These are phyloP conservation scores for Neosalanx taihuensis DNA, from an alignment of 2,797 vertebrate genomes.

Conservation along the genomic window DNA sequence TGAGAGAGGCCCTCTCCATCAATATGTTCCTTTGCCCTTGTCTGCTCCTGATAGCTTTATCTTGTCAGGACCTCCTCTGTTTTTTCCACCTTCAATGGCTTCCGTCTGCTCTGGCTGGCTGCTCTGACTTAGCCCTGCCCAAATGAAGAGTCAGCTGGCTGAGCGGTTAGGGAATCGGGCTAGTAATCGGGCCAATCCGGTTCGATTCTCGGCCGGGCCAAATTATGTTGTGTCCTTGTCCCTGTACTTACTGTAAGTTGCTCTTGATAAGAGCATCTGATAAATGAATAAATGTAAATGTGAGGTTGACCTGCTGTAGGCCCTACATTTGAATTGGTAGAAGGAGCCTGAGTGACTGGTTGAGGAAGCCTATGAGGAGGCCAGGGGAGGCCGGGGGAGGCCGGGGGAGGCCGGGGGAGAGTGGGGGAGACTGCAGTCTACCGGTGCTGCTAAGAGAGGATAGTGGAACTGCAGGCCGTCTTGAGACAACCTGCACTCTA, in stretches of 20 bases:
- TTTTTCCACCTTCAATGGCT: conserved; percentile 73
- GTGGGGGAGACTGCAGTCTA: conserved; percentile 32
- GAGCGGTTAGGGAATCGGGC: no score
- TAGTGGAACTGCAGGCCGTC: conserved; percentile 45
- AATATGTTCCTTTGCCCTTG: conserved; percentile 79
- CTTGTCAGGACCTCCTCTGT: conserved; percentile 71
- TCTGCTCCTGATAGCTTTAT: conserved; percentile 77
- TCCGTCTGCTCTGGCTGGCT: conserved; percentile 55
- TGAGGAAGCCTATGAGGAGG: background rate
- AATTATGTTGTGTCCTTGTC: no score
- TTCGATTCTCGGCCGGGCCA: no score
- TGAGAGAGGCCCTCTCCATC: conserved; percentile 68
- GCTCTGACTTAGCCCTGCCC: conserved; percentile 50
- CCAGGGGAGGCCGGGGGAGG: background rate
- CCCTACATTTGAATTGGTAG: conserved; percentile 8
- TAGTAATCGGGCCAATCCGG: no score
- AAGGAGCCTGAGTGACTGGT: background rate
- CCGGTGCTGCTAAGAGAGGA: no score
- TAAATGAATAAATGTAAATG: no score
- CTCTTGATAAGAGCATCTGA: no score
- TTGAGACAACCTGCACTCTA: conserved; percentile 66
- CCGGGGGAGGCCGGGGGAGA: background rate
- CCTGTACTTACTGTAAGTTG: no score
- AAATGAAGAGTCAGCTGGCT: conserved; percentile 54
- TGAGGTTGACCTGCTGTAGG: conserved; percentile 44